Evolutionary conservation across 2,888 invertebrate genomes (phyloP), one percentile per base, ranked within the genome.

Genomic region (Fabriciana adippe): DNA sequence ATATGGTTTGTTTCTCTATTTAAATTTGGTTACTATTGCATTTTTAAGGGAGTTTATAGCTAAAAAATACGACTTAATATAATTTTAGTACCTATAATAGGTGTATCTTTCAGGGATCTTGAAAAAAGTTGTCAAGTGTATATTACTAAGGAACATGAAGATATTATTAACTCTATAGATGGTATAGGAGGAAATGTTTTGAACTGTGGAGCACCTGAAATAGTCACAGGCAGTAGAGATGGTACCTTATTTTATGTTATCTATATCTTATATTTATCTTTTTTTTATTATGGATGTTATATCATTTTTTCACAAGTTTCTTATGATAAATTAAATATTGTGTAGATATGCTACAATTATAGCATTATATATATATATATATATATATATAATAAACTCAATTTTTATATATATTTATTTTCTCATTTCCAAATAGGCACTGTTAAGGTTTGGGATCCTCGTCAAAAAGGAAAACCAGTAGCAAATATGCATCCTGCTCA

Each of bases 391-490:
- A 2, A 41, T 11, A 41, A 41, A 8, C 35, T 11, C 8, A 2
- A 3, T 8, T 41, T 41, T 41, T 11, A 41, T 51, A 16, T 8
- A 51, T 31, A 31, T 35, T n/a, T 16, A 35, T 8, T 18, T 60
- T 3, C 35, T 35, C 1, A 16, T 51, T 50, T 61, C 35, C 72
- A 48, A 51, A 65, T 56, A 96, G 96, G 96, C 3, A 94, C 95
- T 56, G 98, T 99, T 0, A 98, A 98, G 93, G 95, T 99, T 0
- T 99, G 99, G 99, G 99, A 99, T 85, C 96, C 97, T 0, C 94
- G 99, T 1, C 98, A 99, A 85, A 97, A 96, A 81, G 95, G 95
- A 60, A 94, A 94, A 50, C 98, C 99, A 0, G 99, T 99, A 0
- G 97, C 97, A 0, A 95, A 96, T 75, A 98, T 99, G 94, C 95